Evolutionary conservation across 2,113 vertebrate genomes (phyloP), one percentile per base, ranked within the genome.

Genomic region (Gambusia affinis): DNA sequence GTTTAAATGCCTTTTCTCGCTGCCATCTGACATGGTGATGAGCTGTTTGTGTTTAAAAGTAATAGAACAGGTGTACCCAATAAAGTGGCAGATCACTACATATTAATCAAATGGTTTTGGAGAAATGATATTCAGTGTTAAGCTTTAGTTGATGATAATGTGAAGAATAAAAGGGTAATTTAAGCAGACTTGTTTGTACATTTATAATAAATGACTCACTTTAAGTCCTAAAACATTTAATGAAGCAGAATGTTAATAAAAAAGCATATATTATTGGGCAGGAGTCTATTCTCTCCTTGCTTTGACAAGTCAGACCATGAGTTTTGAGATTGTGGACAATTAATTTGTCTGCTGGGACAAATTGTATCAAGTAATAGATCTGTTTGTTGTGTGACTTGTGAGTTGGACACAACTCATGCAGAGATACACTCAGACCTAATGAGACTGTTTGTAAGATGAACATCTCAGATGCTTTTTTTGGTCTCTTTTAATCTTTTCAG

Each of bases 181-280:
- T 37, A 71, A 65, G 22, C 1, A 30, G 17, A 1, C 44, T 0
- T 11, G 0, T 63, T 28, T 64, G 27, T 60, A 28, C 28, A 22
- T 2, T 37, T 22, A 57, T 60, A 14, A 73, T 60, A 60, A 70
- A 72, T 8, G 5, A 61, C 51, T 78, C 27, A 29, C 74, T 44
- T 64, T 0, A 24, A 17, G 8, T 28, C 17, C 72, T 12, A 47
- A 30, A 8, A 60, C 42, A 27, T 69, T 14, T 8, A 33, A 64
- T 22, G 30, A 22, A 22, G 11, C 30, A 33, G 22, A 33, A 64
- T 1, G 4, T 42, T 66, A 8, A 28, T 30, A 35, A 10, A 17
- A 17, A 64, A 31, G 12, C 62, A 64, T 22, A 10, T 37, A 27
- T 11, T 33, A 64, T 22, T 17, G 30, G 33, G 30, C 2, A 35